Evolutionary conservation across 2,888 invertebrate species (phyloP).

Genomic region (Rotaria socialis): DNA sequence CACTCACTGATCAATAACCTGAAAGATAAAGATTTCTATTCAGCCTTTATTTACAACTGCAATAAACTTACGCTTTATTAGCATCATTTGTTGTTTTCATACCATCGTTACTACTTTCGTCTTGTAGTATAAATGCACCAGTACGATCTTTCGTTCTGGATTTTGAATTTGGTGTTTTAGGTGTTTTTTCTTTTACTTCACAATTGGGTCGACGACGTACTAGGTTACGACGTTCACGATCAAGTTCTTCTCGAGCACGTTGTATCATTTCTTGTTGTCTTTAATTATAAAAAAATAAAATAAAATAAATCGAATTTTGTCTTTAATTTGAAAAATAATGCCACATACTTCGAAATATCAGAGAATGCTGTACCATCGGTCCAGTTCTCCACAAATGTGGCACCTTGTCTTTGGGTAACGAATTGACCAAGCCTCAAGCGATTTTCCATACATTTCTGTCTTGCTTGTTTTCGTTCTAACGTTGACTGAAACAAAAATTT

Average conservation of each 20-base stretch:
- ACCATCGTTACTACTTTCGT: conserved; percentile 30
- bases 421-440: conserved; percentile 94
- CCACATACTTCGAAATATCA: conserved; percentile 76
- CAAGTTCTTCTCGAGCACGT: conserved; percentile 91
- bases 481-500: conserved; percentile 18
- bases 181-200: conserved; percentile 20
- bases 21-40: too few species aligned
- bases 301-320: conserved; percentile 54
- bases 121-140: neutral
- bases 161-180: conserved; percentile 10
- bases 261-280: conserved; percentile 89
- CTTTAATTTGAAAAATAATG: neutral
- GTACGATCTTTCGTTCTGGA: conserved; percentile 27
- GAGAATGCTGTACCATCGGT: conserved; percentile 97
- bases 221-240: conserved; percentile 80
- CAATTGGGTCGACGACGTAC: conserved; percentile 38
- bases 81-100: conserved; percentile 19
- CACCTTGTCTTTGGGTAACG: conserved; percentile 95
- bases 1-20: conserved; percentile 67
- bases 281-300: conserved; percentile 55
- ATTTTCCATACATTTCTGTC: conserved; percentile 98
- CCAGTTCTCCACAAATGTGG: conserved; percentile 99
- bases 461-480: conserved; percentile 62
- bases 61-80: conserved; percentile 7
- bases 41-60: too few species aligned